phyloP scores from a whole-genome alignment of 2,113 vertebrate genomes.

The Lepus timidus region DNA sequence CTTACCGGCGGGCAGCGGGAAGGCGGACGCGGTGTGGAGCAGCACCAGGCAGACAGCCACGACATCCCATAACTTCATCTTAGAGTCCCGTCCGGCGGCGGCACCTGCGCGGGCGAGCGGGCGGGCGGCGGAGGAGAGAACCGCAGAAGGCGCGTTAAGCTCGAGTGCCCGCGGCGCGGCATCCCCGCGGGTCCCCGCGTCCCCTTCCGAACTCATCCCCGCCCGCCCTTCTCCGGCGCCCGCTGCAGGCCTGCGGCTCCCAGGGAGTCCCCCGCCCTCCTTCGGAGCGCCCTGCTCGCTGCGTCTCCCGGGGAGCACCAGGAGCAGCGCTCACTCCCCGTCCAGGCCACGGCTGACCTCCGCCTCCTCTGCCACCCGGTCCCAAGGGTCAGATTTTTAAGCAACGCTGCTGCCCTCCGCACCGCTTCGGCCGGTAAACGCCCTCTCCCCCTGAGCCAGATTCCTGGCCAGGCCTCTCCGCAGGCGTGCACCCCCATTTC shows the following conservation, averaged over 20 bases:
- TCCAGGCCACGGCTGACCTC: not conserved
- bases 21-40: constrained; percentile 95
- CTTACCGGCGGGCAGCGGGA: constrained; percentile 95
- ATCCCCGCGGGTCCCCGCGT: not conserved
- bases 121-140: constrained; percentile 50
- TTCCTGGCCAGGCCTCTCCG: too few species aligned
- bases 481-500: not conserved
- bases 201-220: not conserved
- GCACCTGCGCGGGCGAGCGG: constrained; percentile 88
- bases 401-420: not conserved
- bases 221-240: not conserved
- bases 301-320: not conserved
- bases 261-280: not conserved
- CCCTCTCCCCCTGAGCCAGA: not conserved
- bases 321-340: not conserved
- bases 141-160: constrained; percentile 36
- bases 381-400: not conserved
- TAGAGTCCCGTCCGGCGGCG: constrained; percentile 97
- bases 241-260: not conserved
- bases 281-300: not conserved
- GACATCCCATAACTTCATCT: constrained; percentile 99
- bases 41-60: constrained; percentile 99
- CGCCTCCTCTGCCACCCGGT: not conserved
- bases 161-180: not conserved
- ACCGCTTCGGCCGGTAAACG: not conserved